Conservation (phyloP, 2,888 invertebrate genomes). For the Euspilapteryx auroguttella region DNA sequence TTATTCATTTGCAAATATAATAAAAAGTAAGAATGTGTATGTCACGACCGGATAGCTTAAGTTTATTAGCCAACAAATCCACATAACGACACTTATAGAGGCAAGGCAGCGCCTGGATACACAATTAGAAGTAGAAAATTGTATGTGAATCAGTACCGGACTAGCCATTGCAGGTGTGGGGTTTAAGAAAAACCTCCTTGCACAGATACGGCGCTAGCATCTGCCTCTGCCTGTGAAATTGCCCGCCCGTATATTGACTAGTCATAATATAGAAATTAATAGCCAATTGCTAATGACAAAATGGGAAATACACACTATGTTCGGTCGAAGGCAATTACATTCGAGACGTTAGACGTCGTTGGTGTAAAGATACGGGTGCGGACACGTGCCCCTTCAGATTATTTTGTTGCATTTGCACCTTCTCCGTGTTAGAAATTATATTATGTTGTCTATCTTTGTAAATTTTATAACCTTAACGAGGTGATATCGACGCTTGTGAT, state of each 20-base stretch:
- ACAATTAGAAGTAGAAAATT: conserved; percentile 8
- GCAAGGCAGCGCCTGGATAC: too few relatives aligned
- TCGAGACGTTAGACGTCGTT: conserved; percentile 28
- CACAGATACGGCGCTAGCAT: conserved; percentile 28
- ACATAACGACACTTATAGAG: too few relatives aligned
- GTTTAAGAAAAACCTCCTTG: conserved; percentile 47
- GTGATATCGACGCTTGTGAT: too few relatives aligned
- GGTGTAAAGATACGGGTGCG: conserved; percentile 36
- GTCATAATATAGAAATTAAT: conserved; percentile 56
- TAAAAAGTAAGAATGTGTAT: too few relatives aligned
- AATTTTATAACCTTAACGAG: too few relatives aligned
- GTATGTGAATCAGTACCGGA: conserved; percentile 19
- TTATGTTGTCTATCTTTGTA: too few relatives aligned
- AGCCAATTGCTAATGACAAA: conserved; percentile 51
- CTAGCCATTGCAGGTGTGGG: too few relatives aligned
- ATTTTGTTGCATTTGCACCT: too few relatives aligned
- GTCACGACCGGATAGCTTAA: too few relatives aligned
- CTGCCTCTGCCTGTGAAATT: conserved; percentile 53
- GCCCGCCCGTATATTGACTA: conserved; percentile 46
- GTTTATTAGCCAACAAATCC: too few relatives aligned
- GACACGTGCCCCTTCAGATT: conserved; percentile 28
- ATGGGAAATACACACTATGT: conserved; percentile 41
- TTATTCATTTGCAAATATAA: too few relatives aligned
- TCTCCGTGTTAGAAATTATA: too few relatives aligned
- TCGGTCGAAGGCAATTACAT: conserved; percentile 43